These are phyloP conservation scores for Loriculus beryllinus DNA, from an alignment of 2,797 vertebrate species.

Conservation along the genomic window DNA sequence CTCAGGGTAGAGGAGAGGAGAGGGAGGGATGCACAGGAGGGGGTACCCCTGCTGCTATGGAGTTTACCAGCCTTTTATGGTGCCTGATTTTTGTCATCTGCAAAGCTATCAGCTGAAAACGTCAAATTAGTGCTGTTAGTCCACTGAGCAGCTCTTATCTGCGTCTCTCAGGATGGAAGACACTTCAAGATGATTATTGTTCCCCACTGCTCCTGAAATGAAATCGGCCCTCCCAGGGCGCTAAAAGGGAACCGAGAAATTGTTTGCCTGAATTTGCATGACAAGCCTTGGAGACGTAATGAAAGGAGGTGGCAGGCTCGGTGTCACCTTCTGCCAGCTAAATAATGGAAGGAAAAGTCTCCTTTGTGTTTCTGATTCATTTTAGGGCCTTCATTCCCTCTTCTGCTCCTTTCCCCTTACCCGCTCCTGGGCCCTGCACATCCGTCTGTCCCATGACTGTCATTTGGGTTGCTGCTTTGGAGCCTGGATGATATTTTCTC, in stretches of 20 bases:
- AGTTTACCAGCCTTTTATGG: constrained; percentile 54
- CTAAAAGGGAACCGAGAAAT: constrained; percentile 65
- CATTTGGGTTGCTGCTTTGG: neutral
- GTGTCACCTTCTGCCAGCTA: constrained; percentile 41
- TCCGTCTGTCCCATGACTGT: accelerated
- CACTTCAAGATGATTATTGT: constrained; percentile 64
- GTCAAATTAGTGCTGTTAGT: constrained; percentile 68
- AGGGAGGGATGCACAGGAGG: neutral
- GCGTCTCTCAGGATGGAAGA: constrained; percentile 69
- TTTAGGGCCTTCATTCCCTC: neutral
- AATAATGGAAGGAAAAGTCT: neutral
- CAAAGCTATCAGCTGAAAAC: constrained; percentile 62
- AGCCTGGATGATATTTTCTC: neutral
- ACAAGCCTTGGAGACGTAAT: constrained; percentile 59
- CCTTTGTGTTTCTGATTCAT: constrained; percentile 30
- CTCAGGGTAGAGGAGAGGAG: neutral
- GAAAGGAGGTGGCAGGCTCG: constrained; percentile 54
- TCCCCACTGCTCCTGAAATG: constrained; percentile 65
- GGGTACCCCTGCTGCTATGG: neutral
- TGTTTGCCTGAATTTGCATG: constrained; percentile 73
- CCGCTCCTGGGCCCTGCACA: accelerated
- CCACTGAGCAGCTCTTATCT: constrained; percentile 69
- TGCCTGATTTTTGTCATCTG: constrained; percentile 66
- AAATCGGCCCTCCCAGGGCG: constrained; percentile 61
- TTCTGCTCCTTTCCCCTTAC: neutral